phyloP scores from a whole-genome alignment of 2,113 vertebrate genomes.

The Alligator mississippiensis region DNA sequence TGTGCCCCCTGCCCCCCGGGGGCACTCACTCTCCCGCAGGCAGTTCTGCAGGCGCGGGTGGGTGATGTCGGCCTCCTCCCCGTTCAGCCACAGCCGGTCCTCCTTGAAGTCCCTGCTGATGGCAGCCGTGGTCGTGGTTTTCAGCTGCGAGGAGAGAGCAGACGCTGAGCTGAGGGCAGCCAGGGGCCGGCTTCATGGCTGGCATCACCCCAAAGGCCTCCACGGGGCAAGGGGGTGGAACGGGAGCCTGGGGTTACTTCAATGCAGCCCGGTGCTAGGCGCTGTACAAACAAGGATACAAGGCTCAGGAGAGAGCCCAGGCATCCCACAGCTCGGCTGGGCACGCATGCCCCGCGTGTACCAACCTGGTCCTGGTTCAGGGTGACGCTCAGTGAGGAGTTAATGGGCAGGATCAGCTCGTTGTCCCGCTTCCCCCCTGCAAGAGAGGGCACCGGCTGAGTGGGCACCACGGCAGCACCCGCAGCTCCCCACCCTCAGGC shows the following conservation, averaged over 20 bases:
- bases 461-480: neutral
- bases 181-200: neutral
- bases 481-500: too few relatives aligned
- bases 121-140: constrained; percentile 90
- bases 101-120: constrained; percentile 86
- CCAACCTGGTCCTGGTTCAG: constrained; percentile 95
- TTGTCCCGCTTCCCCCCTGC: constrained; percentile 95
- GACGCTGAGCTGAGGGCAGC: fast-evolving
- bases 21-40: constrained; percentile 87
- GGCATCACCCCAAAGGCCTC: fast-evolving
- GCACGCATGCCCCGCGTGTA: fast-evolving
- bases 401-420: constrained; percentile 93
- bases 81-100: constrained; percentile 95
- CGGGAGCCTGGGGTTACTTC: neutral
- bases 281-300: neutral
- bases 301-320: neutral
- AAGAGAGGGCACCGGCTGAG: neutral
- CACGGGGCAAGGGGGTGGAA: neutral
- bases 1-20: fast-evolving
- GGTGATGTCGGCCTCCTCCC: constrained; percentile 84
- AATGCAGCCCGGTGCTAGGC: too few relatives aligned
- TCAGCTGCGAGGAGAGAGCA: constrained; percentile 78
- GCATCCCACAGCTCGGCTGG: neutral
- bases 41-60: constrained; percentile 92
- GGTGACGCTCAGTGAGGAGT: constrained; percentile 95